These are phyloP conservation scores for Rhizomys pruinosus DNA, from an alignment of 2,113 vertebrate genomes.

Conservation along the genomic window DNA sequence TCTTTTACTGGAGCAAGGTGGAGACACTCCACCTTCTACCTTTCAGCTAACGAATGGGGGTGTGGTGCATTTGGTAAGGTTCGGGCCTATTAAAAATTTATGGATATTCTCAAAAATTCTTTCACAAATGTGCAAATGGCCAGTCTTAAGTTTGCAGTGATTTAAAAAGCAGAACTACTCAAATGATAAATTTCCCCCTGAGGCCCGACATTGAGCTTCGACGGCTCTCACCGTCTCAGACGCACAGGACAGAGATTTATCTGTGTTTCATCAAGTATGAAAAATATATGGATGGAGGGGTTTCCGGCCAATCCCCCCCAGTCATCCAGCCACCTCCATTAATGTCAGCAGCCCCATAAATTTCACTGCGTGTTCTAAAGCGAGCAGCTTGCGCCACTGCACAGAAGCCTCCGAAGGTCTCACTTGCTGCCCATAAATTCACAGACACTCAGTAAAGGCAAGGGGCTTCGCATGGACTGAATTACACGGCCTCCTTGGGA, in stretches of 20 bases:
- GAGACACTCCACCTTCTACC: not conserved
- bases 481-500: constrained; percentile 66
- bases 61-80: not conserved
- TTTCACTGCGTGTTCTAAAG: constrained; percentile 63
- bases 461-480: constrained; percentile 81
- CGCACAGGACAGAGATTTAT: constrained; percentile 83
- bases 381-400: constrained; percentile 77
- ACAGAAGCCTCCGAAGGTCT: constrained; percentile 85
- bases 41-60: not conserved
- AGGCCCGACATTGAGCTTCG: constrained; percentile 68
- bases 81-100: constrained; percentile 51
- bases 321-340: constrained; percentile 78
- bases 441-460: constrained; percentile 83
- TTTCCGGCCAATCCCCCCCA: constrained; percentile 74
- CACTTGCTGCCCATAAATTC: constrained; percentile 87
- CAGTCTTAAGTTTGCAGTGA: constrained; percentile 5
- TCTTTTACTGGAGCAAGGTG: not conserved
- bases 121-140: constrained; percentile 30
- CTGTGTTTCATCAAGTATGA: constrained; percentile 82
- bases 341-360: constrained; percentile 84
- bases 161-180: constrained; percentile 73
- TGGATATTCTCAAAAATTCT: constrained; percentile 55
- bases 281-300: constrained; percentile 78
- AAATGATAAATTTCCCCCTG: constrained; percentile 65
- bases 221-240: constrained; percentile 65